Evolutionary conservation across 2,888 invertebrate species (phyloP), one percentile per base, ranked within the genome.

Genomic region (Dryomyza anilis): DNA sequence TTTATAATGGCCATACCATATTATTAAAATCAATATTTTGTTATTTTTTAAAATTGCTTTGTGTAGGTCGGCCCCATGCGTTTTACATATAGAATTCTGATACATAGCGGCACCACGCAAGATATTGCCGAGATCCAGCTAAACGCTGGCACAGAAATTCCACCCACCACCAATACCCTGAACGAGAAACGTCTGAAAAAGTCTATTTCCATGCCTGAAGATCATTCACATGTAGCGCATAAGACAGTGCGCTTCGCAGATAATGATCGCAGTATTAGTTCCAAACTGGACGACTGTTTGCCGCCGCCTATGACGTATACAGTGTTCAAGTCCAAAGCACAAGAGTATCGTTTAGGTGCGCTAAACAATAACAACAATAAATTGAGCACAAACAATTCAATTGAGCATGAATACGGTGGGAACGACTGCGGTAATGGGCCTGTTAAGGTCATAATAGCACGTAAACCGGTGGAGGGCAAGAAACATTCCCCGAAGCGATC

Each of bases 31-130:
- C n/a, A n/a, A n/a, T n/a, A n/a, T n/a, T n/a, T n/a, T n/a, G n/a
- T n/a, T n/a, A n/a, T n/a, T n/a, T n/a, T n/a, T n/a, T n/a, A n/a
- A n/a, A n/a, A n/a, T n/a, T n/a, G n/a, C n/a, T n/a, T n/a, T 48
- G 67, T 65, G 33, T 83, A 89, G 89, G 84, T 85, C 50, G 86
- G 86, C 62, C 89, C 89, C 14, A 86, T 90, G 86, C 82, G 87
- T 65, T 88, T 90, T 77, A 87, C 86, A 79, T 89, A 89, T 78
- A 85, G 87, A 50, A 88, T 90, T 69, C 84, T 83, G 62, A 71
- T 83, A 48, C 75, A 80, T 61, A 77, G 72, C 61, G 73, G 70
- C 8, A 48, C 33, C 7, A 33, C 59, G 8, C 52, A 53, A 21
- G 53, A 61, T 29, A 10, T 61, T 19, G 52, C 53, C 8, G 43